phyloP scores from a whole-genome alignment of 2,888 invertebrate genomes.

The Macrophya alboannulata region DNA sequence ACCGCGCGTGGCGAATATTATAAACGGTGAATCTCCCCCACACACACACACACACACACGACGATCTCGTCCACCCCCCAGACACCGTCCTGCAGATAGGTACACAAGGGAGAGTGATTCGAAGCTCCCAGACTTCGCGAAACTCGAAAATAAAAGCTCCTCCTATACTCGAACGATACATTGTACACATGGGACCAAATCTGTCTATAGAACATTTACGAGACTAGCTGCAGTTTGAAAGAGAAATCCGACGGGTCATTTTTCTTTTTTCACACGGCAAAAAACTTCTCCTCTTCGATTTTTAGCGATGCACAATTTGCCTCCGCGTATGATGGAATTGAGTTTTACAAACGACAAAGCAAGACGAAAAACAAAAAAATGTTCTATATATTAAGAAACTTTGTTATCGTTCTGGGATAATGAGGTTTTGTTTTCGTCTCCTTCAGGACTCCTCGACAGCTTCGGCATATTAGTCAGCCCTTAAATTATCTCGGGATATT shows the following conservation, averaged over 20 bases:
- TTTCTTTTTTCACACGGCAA: neutral
- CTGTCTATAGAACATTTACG: slow-evolving; percentile 6
- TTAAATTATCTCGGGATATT: slow-evolving; percentile 26
- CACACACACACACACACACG: too few relatives aligned
- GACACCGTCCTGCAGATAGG: neutral
- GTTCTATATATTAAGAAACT: neutral
- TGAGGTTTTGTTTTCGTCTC: slow-evolving; percentile 11
- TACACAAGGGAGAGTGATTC: slow-evolving; percentile 13
- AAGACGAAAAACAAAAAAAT: too few relatives aligned
- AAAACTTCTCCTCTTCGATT: neutral
- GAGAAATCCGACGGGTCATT: neutral
- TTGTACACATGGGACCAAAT: slow-evolving; percentile 37
- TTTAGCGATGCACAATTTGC: neutral
- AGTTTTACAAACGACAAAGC: neutral
- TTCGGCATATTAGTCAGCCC: neutral
- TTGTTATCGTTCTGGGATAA: slow-evolving; percentile 10
- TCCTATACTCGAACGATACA: slow-evolving; percentile 9
- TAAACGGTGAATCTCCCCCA: neutral
- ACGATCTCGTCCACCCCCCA: neutral
- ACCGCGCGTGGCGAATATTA: slow-evolving; percentile 16
- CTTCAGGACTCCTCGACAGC: neutral
- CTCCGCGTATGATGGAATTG: too few relatives aligned
- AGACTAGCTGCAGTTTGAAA: neutral
- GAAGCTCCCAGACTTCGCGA: slow-evolving; percentile 9
- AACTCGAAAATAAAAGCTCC: slow-evolving; percentile 47